Base-by-base conservation (phyloP, 2,113 vertebrate genomes). In the Phylloscopus whistleri region DNA sequence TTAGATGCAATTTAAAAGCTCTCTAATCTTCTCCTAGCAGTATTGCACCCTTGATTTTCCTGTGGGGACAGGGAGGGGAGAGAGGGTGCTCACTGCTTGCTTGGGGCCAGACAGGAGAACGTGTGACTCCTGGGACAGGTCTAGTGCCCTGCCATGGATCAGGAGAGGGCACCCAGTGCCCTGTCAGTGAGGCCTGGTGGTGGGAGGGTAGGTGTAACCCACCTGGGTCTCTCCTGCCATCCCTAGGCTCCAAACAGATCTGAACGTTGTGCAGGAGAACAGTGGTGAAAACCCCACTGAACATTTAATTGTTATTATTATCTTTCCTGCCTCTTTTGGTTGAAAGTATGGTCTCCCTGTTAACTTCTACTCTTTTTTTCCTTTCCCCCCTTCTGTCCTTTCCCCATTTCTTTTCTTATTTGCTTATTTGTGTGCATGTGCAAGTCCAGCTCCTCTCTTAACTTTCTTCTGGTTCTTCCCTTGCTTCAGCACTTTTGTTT, bases 171-270 rank as follows among this genome's bases (percentile, higher is more conserved):
- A 46, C 26, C 20, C 58, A n/a, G 26, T n/a, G 33, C 39, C 35
- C 16, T 5, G 1, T 3, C 46, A 37, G 55, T 26, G 39, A 52
- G 10, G 4, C 1, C 21, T 69, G 13, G 2, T 16, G 49, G 0
- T 74, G 19, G 18, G 8, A 72, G 21, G 17, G 48, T 24, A 27
- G 17, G 12, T 79, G 39, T 37, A 43, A 56, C 14, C 33, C 83
- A 26, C 16, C 70, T 75, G 60, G 10, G 11, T 48, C 20, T 78
- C 41, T 86, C 58, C 70, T 5, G 19, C 9, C 6, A 7, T 48
- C 49, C 39, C 49, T n/a, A 51, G 58, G 17, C 53, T 55, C 49
- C 28, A 68, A 35, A 80, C 5, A 27, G 16, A 24, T 43, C 21
- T 39, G 41, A 52, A 33, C 1, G 4, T 14, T 69, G 16, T 18